Evolutionary conservation across 1,140 invertebrate species (phyloP), one percentile per base, ranked within the genome.

Genomic region (Batillaria attramentaria): DNA sequence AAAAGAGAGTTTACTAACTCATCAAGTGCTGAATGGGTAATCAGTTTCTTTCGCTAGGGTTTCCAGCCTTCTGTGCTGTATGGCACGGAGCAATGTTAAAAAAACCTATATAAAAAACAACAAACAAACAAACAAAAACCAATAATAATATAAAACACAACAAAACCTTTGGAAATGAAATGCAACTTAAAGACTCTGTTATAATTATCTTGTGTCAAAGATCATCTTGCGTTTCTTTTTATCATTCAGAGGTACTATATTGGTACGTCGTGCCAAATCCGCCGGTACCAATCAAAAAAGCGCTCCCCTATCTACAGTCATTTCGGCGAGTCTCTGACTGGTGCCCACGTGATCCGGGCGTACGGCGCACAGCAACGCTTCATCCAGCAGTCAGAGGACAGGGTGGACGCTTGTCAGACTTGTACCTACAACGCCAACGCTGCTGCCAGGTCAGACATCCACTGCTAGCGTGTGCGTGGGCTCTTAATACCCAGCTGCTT

Each of bases 201-300:
- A n/a, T n/a, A n/a, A n/a, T 50, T 50, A 13, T 50, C 46, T 24
- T 50, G 24, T 24, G 13, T 50, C 13, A 50, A 50, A 50, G 24
- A 13, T 50, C 24, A 50, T 73, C 54, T 28, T 50, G 13, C 35
- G 43, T 54, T 24, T 4, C 37, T 42, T 33, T 35, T 8, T 60
- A 0, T 28, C 76, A 87, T 92, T n/a, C 94, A 98, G 93, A 94
- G 95, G 81, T 97, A 98, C 92, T 99, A 98, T 90, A 95, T 99
- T 66, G 92, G 94, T 1, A 96, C 97, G 0, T 92, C 91, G 2
- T 87, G 92, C 65, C 92, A 92, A 70, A 77, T 93, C 42, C 90
- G 91, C 62, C 82, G 92, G 16, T 85, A 92, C 0, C 91, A 92
- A 62, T 91, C 90, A 18, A 87, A 89, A 4, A 87, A 86, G 16